Percentiles rank a stretch among this genome's conserved stretches.
These are phyloP conservation scores for Cryptus armator DNA, from an alignment of 2,888 invertebrate genomes.

Conservation along the genomic window DNA sequence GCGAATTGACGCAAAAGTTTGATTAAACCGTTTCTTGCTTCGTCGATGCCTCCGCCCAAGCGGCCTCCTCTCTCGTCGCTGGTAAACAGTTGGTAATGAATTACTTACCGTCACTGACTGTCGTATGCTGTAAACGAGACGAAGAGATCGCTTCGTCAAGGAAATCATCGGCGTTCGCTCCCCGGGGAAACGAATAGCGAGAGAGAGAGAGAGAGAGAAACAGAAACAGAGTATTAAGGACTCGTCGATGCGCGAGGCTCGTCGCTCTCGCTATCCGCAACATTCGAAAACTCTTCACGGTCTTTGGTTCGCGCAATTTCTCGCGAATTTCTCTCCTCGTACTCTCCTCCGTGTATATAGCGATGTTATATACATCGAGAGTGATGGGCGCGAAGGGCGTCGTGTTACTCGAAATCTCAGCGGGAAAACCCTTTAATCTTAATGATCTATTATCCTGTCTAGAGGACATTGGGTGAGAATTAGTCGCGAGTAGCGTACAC, in stretches of 20 bases:
- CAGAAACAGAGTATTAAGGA: background rate
- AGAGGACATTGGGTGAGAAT: slow-evolving; percentile 74
- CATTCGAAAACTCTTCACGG: slow-evolving; percentile 2
- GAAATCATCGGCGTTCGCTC: slow-evolving; percentile 44
- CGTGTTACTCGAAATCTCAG: slow-evolving; percentile 25
- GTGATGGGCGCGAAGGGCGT: slow-evolving; percentile 31
- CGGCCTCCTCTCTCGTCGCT: slow-evolving; percentile 59
- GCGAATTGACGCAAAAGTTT: slow-evolving; percentile 62
- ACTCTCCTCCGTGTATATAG: slow-evolving; percentile 1
- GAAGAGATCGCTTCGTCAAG: slow-evolving; percentile 38
- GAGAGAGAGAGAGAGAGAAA: slow-evolving; percentile 7
- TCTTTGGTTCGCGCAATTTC: slow-evolving; percentile 7
- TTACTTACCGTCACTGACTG: slow-evolving; percentile 71
- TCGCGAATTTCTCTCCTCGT: slow-evolving; percentile 7
- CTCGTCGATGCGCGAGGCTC: background rate
- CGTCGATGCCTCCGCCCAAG: slow-evolving; percentile 55
- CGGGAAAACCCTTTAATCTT: slow-evolving; percentile 72
- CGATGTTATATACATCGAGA: background rate
- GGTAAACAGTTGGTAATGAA: slow-evolving; percentile 78
- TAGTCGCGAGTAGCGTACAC: slow-evolving; percentile 66
- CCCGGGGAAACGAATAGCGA: slow-evolving; percentile 29
- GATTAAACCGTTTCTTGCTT: slow-evolving; percentile 64
- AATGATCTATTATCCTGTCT: slow-evolving; percentile 76
- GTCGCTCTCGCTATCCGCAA: background rate
- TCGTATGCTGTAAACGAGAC: slow-evolving; percentile 2